Base-by-base conservation (phyloP, 2,113 vertebrate genomes). In the Oncorhynchus gorbuscha region DNA sequence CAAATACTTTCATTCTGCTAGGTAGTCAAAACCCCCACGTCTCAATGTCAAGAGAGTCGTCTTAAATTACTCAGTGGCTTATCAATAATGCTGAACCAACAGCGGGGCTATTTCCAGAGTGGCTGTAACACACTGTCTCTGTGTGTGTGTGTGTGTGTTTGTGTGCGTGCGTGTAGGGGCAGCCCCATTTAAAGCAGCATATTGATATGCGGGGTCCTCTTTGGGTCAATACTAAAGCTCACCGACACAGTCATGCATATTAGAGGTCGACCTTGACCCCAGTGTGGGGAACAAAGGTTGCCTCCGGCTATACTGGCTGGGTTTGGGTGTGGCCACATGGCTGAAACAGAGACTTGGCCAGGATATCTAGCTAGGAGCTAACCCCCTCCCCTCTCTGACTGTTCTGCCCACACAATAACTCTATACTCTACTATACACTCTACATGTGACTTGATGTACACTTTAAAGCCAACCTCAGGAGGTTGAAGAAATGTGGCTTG, bases 21-120 rank as follows among this genome's bases (percentile, higher is more conserved):
- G 11, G 62, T 30, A 24, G 55, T 69, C 32, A 73, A 73, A 73
- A 69, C 28, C 14, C 30, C 35, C 12, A 88, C 4, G 82, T 83
- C 28, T 85, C 78, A 85, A 84, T 71, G 79, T 87, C 85, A 83
- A 0, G 51, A 55, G 16, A 69, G 78, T 30, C 48, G 30, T n/a
- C 72, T 87, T 70, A 69, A 76, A 26, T 81, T 81, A 69, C 79
- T 39, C 20, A 66, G 71, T 55, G n/a, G 32, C 69, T 69, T 49
- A 83, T 35, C 18, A 66, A 79, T 82, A 55, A 76, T 88, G 88
- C 88, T 87, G 84, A 86, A 59, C 69, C 2, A 35, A 79, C 83
- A 73, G 66, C 61, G 81, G 49, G 67, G 61, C 71, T 76, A 76
- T 78, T 73, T 62, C 58, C 59, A n/a, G 12, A 3, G 3, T 24